Evolutionary conservation across 2,797 vertebrate genomes (phyloP).

Genomic region (Vireo griseus): DNA sequence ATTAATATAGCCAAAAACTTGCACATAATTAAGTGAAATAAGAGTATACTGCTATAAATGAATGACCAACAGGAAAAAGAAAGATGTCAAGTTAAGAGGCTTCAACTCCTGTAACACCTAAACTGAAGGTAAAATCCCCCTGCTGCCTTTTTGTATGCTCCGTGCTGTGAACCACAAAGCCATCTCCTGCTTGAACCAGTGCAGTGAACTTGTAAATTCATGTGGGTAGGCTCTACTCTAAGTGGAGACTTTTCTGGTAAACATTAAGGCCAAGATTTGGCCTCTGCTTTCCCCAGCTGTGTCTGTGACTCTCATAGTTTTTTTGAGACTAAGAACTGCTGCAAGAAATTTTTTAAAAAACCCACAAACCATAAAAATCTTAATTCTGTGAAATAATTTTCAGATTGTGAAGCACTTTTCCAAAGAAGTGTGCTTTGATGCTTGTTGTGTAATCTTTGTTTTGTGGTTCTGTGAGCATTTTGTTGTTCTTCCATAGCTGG

Average conservation of each 20-base stretch:
- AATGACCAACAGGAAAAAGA: neutral
- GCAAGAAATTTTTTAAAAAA: neutral
- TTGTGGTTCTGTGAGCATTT: neutral
- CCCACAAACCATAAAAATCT: neutral
- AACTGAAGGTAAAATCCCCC: conserved; percentile 17
- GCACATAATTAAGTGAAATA: neutral
- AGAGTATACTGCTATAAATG: neutral
- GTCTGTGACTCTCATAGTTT: neutral
- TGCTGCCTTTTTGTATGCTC: neutral
- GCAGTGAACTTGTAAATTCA: neutral
- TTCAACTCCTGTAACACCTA: neutral
- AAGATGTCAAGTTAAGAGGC: neutral
- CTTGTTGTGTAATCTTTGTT: neutral
- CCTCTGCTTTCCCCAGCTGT: neutral
- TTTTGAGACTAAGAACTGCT: neutral
- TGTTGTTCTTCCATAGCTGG: neutral
- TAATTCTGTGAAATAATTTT: neutral
- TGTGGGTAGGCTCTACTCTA: neutral
- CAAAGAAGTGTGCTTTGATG: neutral
- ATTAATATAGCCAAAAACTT: neutral
- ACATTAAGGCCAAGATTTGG: neutral
- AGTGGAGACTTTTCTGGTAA: neutral
- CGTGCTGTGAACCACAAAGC: neutral
- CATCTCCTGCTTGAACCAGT: neutral
- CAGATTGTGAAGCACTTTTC: neutral